Evolutionary conservation across 2,113 vertebrate species (phyloP), one percentile per base, ranked within the genome.

Genomic region (Aplodontia rufa): DNA sequence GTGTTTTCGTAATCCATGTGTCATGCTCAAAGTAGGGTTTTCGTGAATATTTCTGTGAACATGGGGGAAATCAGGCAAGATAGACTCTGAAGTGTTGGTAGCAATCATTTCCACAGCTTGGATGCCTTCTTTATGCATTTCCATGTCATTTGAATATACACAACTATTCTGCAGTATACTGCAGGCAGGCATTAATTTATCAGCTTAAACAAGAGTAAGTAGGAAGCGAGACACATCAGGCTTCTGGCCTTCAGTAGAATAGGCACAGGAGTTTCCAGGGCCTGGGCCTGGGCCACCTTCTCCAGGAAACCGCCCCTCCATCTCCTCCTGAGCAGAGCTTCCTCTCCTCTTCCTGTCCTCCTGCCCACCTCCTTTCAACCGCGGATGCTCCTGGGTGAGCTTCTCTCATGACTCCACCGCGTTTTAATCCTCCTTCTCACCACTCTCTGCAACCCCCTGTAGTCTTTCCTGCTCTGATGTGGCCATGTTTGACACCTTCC

Each of bases 131-230:
- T 75, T 69, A 30, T 47, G 45, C 37, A 35, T 91, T 64, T 75
- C 37, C 47, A 83, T 14, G 49, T 45, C 72, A 83, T 83, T 83
- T 91, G 35, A 74, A 72, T 84, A 42, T 37, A 13, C 88, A 24
- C 55, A 58, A 26, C 8, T 58, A 10, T 26, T 24, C 55, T 58
- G 22, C 20, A 9, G 55, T 26, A 58, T 74, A 79, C 30, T 66
- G 20, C 75, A 37, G 68, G 4, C 14, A 90, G 72, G 26, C 60
- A 28, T 42, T 84, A 19, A n/a, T 94, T 87, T 92, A 64, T 74
- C 42, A 75, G 79, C 83, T 92, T 90, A 92, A 92, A 53, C 24
- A 97, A 92, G 87, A 87, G 32, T n/a, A n/a, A n/a, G n/a, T n/a
- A n/a, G n/a, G n/a, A n/a, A n/a, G n/a, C n/a, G n/a, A n/a, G n/a